phyloP scores from a whole-genome alignment of 2,113 vertebrate species.

The Sterrhoptilus dennistouni region DNA sequence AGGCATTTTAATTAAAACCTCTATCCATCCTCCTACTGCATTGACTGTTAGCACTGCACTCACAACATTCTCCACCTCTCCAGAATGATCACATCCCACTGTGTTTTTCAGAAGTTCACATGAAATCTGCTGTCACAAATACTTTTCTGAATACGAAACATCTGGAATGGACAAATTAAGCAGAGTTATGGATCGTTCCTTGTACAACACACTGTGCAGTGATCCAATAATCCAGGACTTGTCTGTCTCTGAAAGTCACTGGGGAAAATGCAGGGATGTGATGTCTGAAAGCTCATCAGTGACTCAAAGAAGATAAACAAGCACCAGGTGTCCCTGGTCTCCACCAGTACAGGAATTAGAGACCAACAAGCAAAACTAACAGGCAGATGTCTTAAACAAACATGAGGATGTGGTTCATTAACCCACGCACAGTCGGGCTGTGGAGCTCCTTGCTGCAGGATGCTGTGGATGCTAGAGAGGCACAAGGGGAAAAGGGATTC shows the following conservation, averaged over 20 bases:
- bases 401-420: conserved; percentile 13
- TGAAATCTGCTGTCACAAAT: not conserved
- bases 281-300: not conserved
- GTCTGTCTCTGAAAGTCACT: not conserved
- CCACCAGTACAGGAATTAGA: conserved; percentile 9
- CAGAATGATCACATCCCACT: not conserved
- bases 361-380: conserved; percentile 30
- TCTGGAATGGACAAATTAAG: not conserved
- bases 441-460: conserved; percentile 8
- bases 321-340: not conserved
- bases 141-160: not conserved
- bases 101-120: not conserved
- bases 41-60: not conserved
- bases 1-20: not conserved
- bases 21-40: not conserved
- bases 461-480: not conserved
- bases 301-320: conserved; percentile 34
- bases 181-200: not conserved
- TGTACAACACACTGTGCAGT: not conserved
- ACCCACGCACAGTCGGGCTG: not conserved
- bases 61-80: not conserved
- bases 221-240: not conserved
- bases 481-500: not conserved
- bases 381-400: conserved; percentile 38
- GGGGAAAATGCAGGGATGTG: not conserved